Evolutionary conservation across 2,113 vertebrate species (phyloP).

Genomic region (Oriolus oriolus): DNA sequence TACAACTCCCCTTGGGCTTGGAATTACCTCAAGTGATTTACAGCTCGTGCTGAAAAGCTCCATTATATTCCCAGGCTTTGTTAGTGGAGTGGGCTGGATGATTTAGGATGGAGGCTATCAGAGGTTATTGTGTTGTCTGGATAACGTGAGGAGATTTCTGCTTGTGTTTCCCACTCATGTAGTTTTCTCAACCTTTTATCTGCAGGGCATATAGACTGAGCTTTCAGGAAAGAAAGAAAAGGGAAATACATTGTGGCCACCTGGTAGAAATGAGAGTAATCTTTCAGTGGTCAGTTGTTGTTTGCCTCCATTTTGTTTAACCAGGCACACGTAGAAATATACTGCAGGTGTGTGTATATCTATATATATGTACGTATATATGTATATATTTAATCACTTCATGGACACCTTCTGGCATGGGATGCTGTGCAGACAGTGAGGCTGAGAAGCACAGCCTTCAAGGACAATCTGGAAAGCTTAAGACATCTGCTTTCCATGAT

Average conservation of each 20-base stretch:
- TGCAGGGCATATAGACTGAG: background rate
- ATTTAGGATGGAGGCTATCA: slow-evolving; percentile 9
- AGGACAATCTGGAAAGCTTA: background rate
- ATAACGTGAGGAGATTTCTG: background rate
- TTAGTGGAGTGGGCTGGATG: background rate
- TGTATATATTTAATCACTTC: background rate
- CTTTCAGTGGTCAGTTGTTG: background rate
- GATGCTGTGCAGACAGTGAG: background rate
- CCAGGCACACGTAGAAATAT: background rate
- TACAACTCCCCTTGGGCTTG: background rate
- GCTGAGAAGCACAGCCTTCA: background rate
- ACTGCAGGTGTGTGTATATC: fast-evolving
- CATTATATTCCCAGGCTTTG: slow-evolving; percentile 6
- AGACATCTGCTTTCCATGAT: background rate
- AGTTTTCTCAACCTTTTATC: background rate
- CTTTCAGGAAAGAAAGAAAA: background rate
- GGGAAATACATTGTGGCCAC: background rate
- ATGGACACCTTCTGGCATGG: background rate
- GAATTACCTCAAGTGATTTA: slow-evolving; percentile 36
- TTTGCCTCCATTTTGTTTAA: background rate
- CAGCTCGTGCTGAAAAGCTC: background rate
- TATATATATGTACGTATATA: too few relatives aligned
- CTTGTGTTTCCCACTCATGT: background rate
- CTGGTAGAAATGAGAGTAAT: background rate
- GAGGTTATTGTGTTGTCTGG: slow-evolving; percentile 15